These are phyloP conservation scores for Carposina sasakii DNA, from an alignment of 1,140 invertebrate genomes.

Conservation along the genomic window DNA sequence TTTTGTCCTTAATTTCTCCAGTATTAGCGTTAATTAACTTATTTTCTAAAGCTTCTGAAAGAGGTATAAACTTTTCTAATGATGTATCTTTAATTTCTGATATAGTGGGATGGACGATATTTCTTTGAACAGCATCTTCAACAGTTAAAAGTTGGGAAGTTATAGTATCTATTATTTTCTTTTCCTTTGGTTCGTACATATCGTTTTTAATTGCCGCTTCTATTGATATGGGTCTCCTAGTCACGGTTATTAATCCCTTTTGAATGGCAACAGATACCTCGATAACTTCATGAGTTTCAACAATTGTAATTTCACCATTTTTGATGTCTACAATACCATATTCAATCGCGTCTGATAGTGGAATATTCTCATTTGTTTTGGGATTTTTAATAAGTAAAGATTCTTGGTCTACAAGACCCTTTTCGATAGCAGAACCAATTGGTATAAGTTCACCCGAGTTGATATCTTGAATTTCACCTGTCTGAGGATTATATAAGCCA, in stretches of 20 bases:
- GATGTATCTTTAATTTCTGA: conserved; percentile 86
- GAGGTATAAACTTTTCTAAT: conserved; percentile 78
- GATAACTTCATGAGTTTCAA: conserved; percentile 78
- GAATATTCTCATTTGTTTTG: conserved; percentile 79
- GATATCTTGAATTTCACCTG: conserved; percentile 78
- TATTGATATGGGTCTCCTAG: conserved; percentile 82
- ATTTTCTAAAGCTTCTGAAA: conserved; percentile 78
- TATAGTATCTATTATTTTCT: conserved; percentile 81
- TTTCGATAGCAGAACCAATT: conserved; percentile 80
- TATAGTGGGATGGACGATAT: conserved; percentile 87
- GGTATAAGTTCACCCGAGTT: conserved; percentile 76
- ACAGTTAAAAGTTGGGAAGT: conserved; percentile 81
- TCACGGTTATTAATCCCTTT: conserved; percentile 78
- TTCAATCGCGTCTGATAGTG: conserved; percentile 83
- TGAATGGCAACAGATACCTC: conserved; percentile 81
- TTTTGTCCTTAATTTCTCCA: conserved; percentile 79
- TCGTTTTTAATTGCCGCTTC: conserved; percentile 82
- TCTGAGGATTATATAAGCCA: conserved; percentile 77
- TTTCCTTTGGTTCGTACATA: conserved; percentile 80
- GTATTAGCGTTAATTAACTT: conserved; percentile 80
- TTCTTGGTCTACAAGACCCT: conserved; percentile 82
- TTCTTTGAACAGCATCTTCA: conserved; percentile 83
- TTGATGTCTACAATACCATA: conserved; percentile 83
- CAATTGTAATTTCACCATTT: conserved; percentile 80
- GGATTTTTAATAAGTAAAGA: conserved; percentile 81